Evolutionary conservation across 1,140 invertebrate genomes (phyloP), one percentile per base, ranked within the genome.

Genomic region (Wiebesia pumilae): DNA sequence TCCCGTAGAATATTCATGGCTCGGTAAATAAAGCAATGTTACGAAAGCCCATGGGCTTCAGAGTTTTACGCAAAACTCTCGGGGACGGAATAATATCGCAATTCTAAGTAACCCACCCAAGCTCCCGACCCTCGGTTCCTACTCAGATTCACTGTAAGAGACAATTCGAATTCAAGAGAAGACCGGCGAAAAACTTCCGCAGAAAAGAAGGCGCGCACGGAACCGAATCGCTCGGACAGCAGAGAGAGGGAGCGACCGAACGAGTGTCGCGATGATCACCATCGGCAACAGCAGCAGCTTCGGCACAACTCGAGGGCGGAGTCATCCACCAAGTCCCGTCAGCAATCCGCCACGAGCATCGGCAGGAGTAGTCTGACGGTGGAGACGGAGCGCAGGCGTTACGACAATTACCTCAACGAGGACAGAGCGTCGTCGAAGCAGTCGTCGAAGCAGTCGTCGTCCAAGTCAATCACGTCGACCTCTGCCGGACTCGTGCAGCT

Each of bases 141-240:
- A 33, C 71, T 0, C 27, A 19, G 81, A 24, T 71, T 14, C 30
- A 51, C 27, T 75, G 40, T n/a, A 83, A 58, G 3, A 38, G 47
- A 33, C 24, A 27, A 78, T 27, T 67, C 43, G 2, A 24, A 83
- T 87, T 87, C 21, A 83, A 87, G 85, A 83, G 85, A 83, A 75
- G 85, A 87, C 35, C 85, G 85, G 43, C 73, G 85, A 27, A 87
- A 87, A 51, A 30, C 81, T 24, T 83, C 85, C 7, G 62, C 51
- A 6, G 81, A 87, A 51, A 83, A 87, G 81, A 83, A 79, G 40
- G 62, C 62, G 12, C 81, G 81, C 16, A 67, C 81, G 40, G 85
- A 82, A 27, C 33, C 78, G 38, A 81, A n/a, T 33, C 83, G 83
- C 33, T 58, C 35, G 30, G 69, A 67, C 4, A 65, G 3, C 27